A percentile compares a stretch with the other conserved stretches of the same genome.
Evolutionary conservation across 2,888 invertebrate species (phyloP).

Genomic region (Cinara cedri): DNA sequence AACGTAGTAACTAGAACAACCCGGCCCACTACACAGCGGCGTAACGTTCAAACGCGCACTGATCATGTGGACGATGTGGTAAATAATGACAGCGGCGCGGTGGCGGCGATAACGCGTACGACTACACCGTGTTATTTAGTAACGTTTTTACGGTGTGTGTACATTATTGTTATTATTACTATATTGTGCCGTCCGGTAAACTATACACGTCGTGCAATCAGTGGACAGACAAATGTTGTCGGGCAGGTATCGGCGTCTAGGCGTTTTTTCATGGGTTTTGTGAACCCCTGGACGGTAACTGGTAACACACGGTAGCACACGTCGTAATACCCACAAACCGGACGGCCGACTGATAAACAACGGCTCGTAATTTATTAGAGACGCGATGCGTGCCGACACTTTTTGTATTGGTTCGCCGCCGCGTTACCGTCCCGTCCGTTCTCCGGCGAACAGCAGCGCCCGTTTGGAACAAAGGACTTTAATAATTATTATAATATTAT

Average conservation of each 20-base stretch:
- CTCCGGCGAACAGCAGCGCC: not conserved
- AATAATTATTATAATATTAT: slow-evolving; percentile 22
- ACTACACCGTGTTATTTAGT: no score
- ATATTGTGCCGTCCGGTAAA: not conserved
- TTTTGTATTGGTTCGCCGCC: slow-evolving; percentile 6
- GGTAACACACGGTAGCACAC: not conserved
- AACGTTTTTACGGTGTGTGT: not conserved
- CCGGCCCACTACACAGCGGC: not conserved
- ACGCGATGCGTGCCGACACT: slow-evolving; percentile 43
- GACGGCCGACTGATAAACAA: slow-evolving; percentile 34
- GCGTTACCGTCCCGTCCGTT: not conserved
- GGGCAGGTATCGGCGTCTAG: not conserved
- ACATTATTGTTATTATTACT: no score
- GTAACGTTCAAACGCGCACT: not conserved
- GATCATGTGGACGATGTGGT: slow-evolving; percentile 1
- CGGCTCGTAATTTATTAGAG: slow-evolving; percentile 43
- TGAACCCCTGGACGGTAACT: slow-evolving; percentile 31
- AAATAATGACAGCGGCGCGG: not conserved
- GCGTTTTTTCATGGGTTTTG: no score
- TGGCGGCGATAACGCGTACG: not conserved
- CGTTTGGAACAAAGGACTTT: slow-evolving; percentile 40
- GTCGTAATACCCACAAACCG: not conserved
- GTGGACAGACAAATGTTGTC: slow-evolving; percentile 4
- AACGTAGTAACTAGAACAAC: slow-evolving; percentile 11
- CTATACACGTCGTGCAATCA: not conserved